phyloP scores from a whole-genome alignment of 1,140 invertebrate genomes.

The Episyrphus balteatus region DNA sequence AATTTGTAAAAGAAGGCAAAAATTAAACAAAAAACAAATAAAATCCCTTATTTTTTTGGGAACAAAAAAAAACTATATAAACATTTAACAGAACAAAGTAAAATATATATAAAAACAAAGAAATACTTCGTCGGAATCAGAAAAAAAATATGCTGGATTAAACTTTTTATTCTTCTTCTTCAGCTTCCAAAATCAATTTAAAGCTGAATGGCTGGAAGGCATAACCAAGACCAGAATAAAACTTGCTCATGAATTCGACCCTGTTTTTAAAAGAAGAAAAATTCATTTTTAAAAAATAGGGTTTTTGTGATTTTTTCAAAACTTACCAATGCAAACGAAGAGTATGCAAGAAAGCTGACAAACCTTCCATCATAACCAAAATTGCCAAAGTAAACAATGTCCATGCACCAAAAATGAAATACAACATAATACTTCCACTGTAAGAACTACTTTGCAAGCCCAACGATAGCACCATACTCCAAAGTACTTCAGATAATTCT shows the following conservation, averaged over 20 bases:
- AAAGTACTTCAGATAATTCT: constrained; percentile 82
- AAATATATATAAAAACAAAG: too few relatives aligned
- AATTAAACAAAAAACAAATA: too few relatives aligned
- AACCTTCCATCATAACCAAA: constrained; percentile 94
- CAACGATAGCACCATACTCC: constrained; percentile 65
- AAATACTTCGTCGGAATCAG: too few relatives aligned
- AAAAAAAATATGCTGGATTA: not conserved
- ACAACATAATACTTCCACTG: constrained; percentile 43
- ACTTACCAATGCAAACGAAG: constrained; percentile 93
- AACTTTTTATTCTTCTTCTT: constrained; percentile 37
- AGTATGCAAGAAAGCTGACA: constrained; percentile 96
- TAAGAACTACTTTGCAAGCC: constrained; percentile 17
- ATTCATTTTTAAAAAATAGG: not conserved
- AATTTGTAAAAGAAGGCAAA: too few relatives aligned
- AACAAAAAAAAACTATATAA: too few relatives aligned
- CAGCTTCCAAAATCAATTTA: constrained; percentile 64
- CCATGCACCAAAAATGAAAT: constrained; percentile 73
- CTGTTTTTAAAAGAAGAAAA: constrained; percentile 37
- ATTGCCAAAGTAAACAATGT: constrained; percentile 82
- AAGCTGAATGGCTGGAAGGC: constrained; percentile 90
- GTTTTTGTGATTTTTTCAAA: constrained; percentile 25
- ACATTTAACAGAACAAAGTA: too few relatives aligned
- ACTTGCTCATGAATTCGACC: constrained; percentile 98
- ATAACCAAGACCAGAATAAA: constrained; percentile 81
- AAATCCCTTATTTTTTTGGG: too few relatives aligned